Base-by-base conservation (phyloP, 2,113 vertebrate genomes). In the Zapornia atra region DNA sequence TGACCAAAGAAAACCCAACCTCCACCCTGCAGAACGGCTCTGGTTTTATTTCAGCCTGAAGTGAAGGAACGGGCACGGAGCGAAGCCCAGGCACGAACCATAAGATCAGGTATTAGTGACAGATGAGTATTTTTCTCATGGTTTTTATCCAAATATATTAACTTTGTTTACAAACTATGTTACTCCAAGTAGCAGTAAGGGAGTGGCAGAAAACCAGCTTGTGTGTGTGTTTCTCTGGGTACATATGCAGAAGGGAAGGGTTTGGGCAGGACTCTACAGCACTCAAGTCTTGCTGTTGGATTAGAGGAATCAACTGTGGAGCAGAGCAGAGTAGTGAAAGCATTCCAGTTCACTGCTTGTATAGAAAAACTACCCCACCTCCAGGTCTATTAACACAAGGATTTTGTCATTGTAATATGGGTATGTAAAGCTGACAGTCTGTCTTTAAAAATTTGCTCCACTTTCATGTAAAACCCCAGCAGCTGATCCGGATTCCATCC, bases 121-220 rank as follows among this genome's bases (percentile, higher is more conserved):
- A 87, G 88, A 81, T 92, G 15, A 88, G 77, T 31, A 7, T 8
- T 86, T 53, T 40, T 24, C 28, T 75, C 36, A 48, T 5, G 6
- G 59, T 60, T 94, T 96, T 92, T 33, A 42, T 75, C 93, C 71
- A 75, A 95, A 97, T 98, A 96, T 95, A 95, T 92, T 94, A 96
- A 68, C 54, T 97, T 95, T 93, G 80, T 88, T 95, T 81, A 90
- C 42, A 89, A 91, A 51, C 24, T 31, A 1, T 21, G 34, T 88
- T 68, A 56, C 79, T 79, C 53, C 36, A 33, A 48, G 38, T 36
- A 54, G 77, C 87, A 83, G 66, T 36, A 86, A 76, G 77, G 92
- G 46, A 77, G 60, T 59, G 93, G 68, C 40, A 38, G 60, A 85
- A 83, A 79, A 96, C 79, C 94, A 92, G 15, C 26, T 12, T 40